phyloP scores from a whole-genome alignment of 2,113 vertebrate genomes.

The Ammospiza nelsoni region DNA sequence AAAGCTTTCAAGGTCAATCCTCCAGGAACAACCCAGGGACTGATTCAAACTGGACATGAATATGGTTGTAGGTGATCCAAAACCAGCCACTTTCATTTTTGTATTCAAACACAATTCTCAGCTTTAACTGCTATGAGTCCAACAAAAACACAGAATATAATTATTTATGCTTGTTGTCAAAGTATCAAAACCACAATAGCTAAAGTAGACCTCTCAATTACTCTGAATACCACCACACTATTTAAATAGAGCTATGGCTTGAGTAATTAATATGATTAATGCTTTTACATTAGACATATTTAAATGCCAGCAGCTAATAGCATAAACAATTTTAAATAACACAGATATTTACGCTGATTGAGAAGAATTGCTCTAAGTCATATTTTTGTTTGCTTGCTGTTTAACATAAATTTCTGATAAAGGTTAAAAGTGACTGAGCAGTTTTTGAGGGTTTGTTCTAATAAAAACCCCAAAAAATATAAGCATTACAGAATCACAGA shows the following conservation, averaged over 20 bases:
- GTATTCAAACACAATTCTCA: not conserved
- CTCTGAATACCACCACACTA: not conserved
- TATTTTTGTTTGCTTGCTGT: not conserved
- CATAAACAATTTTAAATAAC: not conserved
- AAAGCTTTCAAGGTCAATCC: constrained; percentile 11
- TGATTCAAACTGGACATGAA: not conserved
- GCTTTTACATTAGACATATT: not conserved
- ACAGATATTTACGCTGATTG: not conserved
- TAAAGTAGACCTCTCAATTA: not conserved
- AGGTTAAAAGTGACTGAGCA: not conserved
- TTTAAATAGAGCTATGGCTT: not conserved
- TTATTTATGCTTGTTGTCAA: not conserved
- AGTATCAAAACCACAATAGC: not conserved
- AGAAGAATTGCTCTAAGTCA: not conserved
- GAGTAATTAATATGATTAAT: not conserved
- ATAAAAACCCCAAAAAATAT: not conserved
- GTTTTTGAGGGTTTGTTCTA: not conserved
- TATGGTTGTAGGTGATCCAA: not conserved
- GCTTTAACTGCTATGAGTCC: not conserved
- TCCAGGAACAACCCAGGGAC: not conserved
- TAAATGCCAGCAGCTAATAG: not conserved
- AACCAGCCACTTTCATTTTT: not conserved
- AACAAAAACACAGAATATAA: not conserved
- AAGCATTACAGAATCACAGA: not conserved
- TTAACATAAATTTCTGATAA: not conserved